Evolutionary conservation across 1,140 invertebrate species (phyloP), one percentile per base, ranked within the genome.

Genomic region (Drosophila punjabiensis): DNA sequence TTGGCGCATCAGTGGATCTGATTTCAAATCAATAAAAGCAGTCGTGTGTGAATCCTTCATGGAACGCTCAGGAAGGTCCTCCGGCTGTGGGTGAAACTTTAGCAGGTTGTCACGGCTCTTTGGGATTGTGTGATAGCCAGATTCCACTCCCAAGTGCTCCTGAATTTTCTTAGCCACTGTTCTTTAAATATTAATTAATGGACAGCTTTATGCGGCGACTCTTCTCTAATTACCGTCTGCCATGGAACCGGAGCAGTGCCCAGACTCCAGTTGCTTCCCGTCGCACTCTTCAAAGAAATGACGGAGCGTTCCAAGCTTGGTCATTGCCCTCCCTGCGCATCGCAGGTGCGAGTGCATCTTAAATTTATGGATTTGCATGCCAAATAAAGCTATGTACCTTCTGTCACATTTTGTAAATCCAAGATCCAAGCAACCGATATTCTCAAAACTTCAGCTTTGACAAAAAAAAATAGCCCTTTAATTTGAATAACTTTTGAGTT

Each of bases 21-120:
- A 93, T 10, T 94, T 94, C 8, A 97, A 84, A 2, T 96, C 96
- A 62, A 97, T 95, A 20, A 96, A 81, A 1, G 95, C 95, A 47
- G 94, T 94, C 18, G 94, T 94, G 84, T 95, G 96, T 79, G 96
- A 96, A 76, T 97, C 96, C 83, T 94, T 78, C 94, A 95, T 95
- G 7, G 92, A 87, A 10, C 94, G 91, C 13, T 84, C 63, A 0
- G 94, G 94, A n/a, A 95, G 67, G 45, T 94, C 93, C 24, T 76
- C 52, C 1, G 13, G 56, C 33, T 80, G 81, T 0, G 92, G 93
- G 16, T 79, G 79, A 56, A 75, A 93, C 50, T 89, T 79, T 0
- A 86, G 45, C 18, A 93, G 50, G 41, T 81, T 58, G 4, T 86
- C 81, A 0, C 93, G 70, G 24, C 71, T 78, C 37, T 83, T 82